These are phyloP conservation scores for Leptinotarsa juncta DNA, from an alignment of 2,888 invertebrate species.

Conservation along the genomic window DNA sequence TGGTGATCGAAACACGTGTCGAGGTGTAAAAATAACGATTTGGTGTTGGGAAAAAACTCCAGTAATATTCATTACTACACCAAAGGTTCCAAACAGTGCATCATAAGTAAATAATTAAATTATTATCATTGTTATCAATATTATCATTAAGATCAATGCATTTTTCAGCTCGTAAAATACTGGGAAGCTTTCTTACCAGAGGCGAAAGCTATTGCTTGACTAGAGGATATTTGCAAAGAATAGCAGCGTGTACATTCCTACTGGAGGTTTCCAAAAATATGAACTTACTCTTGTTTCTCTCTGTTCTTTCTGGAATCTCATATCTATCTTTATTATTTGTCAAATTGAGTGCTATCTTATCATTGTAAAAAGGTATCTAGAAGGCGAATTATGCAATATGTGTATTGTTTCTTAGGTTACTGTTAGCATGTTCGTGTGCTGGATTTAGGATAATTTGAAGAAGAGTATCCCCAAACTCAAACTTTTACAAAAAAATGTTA, in stretches of 20 bases:
- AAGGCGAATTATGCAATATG: not conserved
- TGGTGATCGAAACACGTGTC: no score
- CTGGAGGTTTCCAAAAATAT: slow-evolving; percentile 61
- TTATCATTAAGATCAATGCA: no score
- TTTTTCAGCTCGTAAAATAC: slow-evolving; percentile 83
- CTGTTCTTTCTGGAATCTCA: slow-evolving; percentile 22
- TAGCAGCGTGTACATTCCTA: slow-evolving; percentile 65
- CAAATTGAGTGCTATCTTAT: not conserved
- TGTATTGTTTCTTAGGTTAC: not conserved
- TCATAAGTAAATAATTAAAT: no score
- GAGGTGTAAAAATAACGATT: no score
- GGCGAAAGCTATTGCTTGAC: slow-evolving; percentile 91
- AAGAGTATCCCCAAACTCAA: no score
- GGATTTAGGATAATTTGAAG: not conserved
- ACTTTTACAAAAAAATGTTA: no score
- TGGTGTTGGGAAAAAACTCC: no score
- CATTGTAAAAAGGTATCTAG: not conserved
- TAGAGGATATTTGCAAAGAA: slow-evolving; percentile 63
- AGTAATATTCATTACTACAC: no score
- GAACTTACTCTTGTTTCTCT: slow-evolving; percentile 34
- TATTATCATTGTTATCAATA: no score
- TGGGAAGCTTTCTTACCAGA: slow-evolving; percentile 98
- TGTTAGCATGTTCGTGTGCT: not conserved
- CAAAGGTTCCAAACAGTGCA: no score
- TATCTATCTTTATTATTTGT: not conserved